Base-by-base conservation (phyloP, 2,888 invertebrate species). In the Lymantria dispar region DNA sequence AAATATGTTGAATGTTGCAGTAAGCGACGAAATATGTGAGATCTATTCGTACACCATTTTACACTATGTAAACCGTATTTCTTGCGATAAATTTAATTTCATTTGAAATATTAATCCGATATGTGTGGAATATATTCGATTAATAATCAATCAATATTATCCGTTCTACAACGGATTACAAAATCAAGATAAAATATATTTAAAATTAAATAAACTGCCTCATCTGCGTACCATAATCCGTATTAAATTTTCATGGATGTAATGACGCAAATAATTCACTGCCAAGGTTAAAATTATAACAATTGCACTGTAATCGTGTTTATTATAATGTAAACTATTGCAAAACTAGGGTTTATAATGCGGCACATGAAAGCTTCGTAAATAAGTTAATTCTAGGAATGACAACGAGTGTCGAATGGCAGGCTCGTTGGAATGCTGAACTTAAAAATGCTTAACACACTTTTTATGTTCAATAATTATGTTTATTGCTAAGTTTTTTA, bases 241-340 rank as follows among this genome's bases (percentile, higher is more conserved):
- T 8, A 42, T 29, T 29, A 29, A 38, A 40, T 15, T 14, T 40
- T 8, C 10, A 1, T 39, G 1, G n/a, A 12, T n/a, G n/a, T 3
- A 1, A 40, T 40, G 14, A 40, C 14, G 22, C 40, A 40, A 40
- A 40, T 9, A 1, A 8, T 29, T 42, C 79, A 80, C 59, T 81
- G 83, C 54, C 83, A 83, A 83, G 83, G 82, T 82, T 74, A 79
- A 58, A 38, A 48, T 70, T 36, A 14, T 30, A 44, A 70, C 63
- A 70, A 73, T 64, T 59, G 63, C 49, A 56, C 49, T 44, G 54
- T 49, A 56, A 55, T 38, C 15, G 45, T 47, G 41, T 45, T 50
- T 39, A 31, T 56, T 58, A 5, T 59, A 62, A 58, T 49, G 55
- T 59, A 60, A 63, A 62, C 62, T 74, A 72, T 80, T 78, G 78